Evolutionary conservation across 2,113 vertebrate genomes (phyloP), one percentile per base, ranked within the genome.

Genomic region (Pelvicachromis taeniatus): DNA sequence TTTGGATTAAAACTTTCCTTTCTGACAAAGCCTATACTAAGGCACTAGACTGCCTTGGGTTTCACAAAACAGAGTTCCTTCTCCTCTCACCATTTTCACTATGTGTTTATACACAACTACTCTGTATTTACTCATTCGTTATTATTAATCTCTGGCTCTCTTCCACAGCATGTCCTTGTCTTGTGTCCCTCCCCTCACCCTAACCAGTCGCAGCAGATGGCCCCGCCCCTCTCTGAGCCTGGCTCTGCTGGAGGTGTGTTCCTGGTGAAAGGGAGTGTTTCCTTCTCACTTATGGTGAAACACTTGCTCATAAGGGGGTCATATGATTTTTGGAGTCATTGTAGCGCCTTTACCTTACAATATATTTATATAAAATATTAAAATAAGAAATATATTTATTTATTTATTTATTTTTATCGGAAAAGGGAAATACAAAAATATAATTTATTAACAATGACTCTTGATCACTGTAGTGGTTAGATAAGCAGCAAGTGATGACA

Each of bases 71-170:
- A 9, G 33, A 9, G 35, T 38, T 38, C 9, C 35, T 38, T 38
- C 35, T 38, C 2, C 6, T 6, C 31, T 33, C 31, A 33, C 31
- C 31, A 33, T 33, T 33, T 33, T 38, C 4, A 53, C 52, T 53
- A 21, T 53, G 52, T 53, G 0, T n/a, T 53, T 1, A 53, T 0
- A 53, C 2, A 21, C 19, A 1, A 5, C 10, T 54, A 10, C 10
- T 54, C n/a, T 12, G n/a, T 3, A 21, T 1, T 3, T 10, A 54
- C 6, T 54, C 9, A 12, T 12, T 1, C 11, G 5, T 54, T 54
- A 4, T 33, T 7, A 7, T 54, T 23, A 23, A 54, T 0, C n/a
- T 23, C n/a, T n/a, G n/a, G n/a, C n/a, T n/a, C n/a, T n/a, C n/a
- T n/a, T n/a, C n/a, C n/a, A n/a, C n/a, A n/a, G n/a, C n/a, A n/a